Conservation (phyloP, 2,888 invertebrate species). For the Tupiocoris notatus region DNA sequence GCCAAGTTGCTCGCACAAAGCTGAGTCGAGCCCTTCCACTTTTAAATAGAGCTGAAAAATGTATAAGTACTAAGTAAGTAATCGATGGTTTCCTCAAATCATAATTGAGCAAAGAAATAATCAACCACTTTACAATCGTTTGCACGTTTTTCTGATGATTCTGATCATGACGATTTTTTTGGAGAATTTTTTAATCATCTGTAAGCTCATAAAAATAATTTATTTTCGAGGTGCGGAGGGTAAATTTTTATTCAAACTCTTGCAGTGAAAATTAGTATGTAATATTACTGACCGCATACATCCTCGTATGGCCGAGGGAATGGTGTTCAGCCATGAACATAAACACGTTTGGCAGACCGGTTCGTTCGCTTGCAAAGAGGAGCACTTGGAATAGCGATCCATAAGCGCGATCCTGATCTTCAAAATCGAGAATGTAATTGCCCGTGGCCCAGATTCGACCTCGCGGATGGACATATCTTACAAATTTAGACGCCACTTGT, state of each 20-base stretch:
- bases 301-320: slow-evolving; percentile 60
- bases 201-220: too few species aligned
- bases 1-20: slow-evolving; percentile 35
- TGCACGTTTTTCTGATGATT: too few species aligned
- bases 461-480: slow-evolving; percentile 59
- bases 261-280: background rate
- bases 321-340: slow-evolving; percentile 61
- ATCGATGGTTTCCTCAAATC: too few species aligned
- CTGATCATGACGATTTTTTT: too few species aligned
- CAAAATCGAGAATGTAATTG: slow-evolving; percentile 69
- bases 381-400: slow-evolving; percentile 63
- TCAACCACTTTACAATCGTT: too few species aligned
- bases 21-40: slow-evolving; percentile 48
- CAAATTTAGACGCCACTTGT: slow-evolving; percentile 64
- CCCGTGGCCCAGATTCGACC: slow-evolving; percentile 63
- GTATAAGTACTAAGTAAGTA: background rate
- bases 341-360: slow-evolving; percentile 65
- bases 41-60: slow-evolving; percentile 49
- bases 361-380: slow-evolving; percentile 65
- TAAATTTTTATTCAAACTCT: background rate
- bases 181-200: too few species aligned
- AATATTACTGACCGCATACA: slow-evolving; percentile 60
- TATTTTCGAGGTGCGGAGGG: too few species aligned
- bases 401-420: slow-evolving; percentile 63
- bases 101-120: too few species aligned